These are phyloP conservation scores for Lepus americanus DNA, from an alignment of 2,113 vertebrate genomes.

Conservation along the genomic window DNA sequence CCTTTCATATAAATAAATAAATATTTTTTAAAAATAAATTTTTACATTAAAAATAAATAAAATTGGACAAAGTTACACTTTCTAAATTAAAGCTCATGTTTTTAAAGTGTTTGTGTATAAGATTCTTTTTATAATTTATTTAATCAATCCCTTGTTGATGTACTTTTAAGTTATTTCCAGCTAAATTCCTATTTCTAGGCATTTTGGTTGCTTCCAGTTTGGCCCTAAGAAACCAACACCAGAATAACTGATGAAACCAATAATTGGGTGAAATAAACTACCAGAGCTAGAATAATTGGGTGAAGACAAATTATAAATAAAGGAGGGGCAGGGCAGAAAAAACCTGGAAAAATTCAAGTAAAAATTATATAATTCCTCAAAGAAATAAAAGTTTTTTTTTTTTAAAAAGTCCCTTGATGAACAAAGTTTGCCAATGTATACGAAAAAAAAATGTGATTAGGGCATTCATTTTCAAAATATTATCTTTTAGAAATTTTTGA, in stretches of 20 bases:
- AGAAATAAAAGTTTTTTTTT: not conserved
- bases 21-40: no score
- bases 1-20: no score
- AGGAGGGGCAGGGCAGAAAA: not conserved
- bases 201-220: slow-evolving; percentile 19
- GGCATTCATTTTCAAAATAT: slow-evolving; percentile 25
- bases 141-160: not conserved
- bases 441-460: not conserved
- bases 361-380: not conserved
- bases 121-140: not conserved
- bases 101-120: not conserved
- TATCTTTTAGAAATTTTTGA: not conserved
- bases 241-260: slow-evolving; percentile 44
- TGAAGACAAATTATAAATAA: slow-evolving; percentile 17
- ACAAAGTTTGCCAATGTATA: not conserved
- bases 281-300: not conserved
- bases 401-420: not conserved
- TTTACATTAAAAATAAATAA: no score
- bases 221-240: not conserved
- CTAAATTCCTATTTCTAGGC: not conserved
- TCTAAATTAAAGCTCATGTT: not conserved
- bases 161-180: slow-evolving; percentile 13
- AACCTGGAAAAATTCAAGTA: not conserved
- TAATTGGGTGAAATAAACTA: not conserved
- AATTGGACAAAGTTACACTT: not conserved